Evolutionary conservation across 2,113 vertebrate species (phyloP), one percentile per base, ranked within the genome.

Genomic region (Silurus glanis): DNA sequence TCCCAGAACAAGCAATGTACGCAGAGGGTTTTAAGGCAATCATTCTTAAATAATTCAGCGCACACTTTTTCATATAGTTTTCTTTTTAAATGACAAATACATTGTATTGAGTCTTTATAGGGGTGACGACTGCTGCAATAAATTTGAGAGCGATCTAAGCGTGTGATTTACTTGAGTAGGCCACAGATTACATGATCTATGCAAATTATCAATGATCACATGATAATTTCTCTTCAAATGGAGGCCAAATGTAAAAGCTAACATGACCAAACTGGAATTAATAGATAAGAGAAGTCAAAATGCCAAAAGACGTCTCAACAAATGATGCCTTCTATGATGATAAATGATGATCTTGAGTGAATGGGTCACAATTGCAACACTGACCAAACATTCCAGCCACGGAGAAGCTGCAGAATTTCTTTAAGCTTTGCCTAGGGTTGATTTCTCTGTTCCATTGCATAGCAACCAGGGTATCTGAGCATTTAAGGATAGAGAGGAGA

Each of bases 101-200:
- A 61, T 62, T 84, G 55, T 75, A 61, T 49, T 25, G 69, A 59
- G 83, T 59, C 45, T 76, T 10, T 69, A 49, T 16, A 55, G 59
- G 61, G 53, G 53, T 7, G 12, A 69, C 28, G 23, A 71, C 53
- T 59, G 76, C 76, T 85, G 76, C 62, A 86, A 86, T 86, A 86
- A 86, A 86, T 47, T 47, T 58, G 61, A 78, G 59, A 66, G 21
- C 66, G 72, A 66, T 37, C 10, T 64, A 85, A 79, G 51, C 14
- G 51, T 55, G n/a, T 58, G 67, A 58, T 45, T 72, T 71, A 64
- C 45, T 66, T 66, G 10, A 82, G 9, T 16, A 49, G 16, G 81
- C 10, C 13, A 21, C 55, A 59, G 55, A 21, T 45, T 59, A 79
- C 3, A 37, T 6, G 49, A 83, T 83, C n/a, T 19, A 28, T 83